phyloP scores from a whole-genome alignment of 1,140 invertebrate species.

The Macrosteles quadrilineatus region DNA sequence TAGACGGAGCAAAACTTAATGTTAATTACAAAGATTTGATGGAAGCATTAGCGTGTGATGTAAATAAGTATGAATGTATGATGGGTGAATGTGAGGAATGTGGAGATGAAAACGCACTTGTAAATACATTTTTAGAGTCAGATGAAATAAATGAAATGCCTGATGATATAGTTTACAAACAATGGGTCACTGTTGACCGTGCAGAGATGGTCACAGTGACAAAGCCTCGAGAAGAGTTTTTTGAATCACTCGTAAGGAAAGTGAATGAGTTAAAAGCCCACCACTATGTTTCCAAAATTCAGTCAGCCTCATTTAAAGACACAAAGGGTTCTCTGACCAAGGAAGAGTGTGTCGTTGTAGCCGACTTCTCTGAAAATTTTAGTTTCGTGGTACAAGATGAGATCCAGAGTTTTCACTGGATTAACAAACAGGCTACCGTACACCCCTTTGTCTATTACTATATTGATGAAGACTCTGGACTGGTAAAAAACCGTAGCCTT shows the following conservation, averaged over 20 bases:
- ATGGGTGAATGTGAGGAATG: conserved; percentile 23
- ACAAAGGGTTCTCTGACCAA: background rate
- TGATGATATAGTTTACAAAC: conserved; percentile 25
- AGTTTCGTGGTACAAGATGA: background rate
- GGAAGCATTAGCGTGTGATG: background rate
- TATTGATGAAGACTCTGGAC: conserved; percentile 5
- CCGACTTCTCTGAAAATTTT: conserved; percentile 29
- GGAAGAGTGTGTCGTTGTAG: conserved; percentile 6
- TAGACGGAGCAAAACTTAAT: conserved; percentile 20
- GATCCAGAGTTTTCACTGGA: no score
- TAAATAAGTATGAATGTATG: conserved; percentile 22
- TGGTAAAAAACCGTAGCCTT: conserved; percentile 16
- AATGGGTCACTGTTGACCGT: no score
- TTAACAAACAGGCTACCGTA: background rate
- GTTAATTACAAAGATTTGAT: conserved; percentile 28
- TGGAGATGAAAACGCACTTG: background rate
- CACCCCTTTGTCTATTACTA: conserved; percentile 20
- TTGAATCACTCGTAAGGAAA: conserved; percentile 9
- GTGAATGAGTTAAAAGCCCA: conserved; percentile 19
- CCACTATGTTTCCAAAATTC: conserved; percentile 12
- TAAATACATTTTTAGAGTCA: conserved; percentile 3
- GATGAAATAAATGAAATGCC: background rate
- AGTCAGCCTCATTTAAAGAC: background rate
- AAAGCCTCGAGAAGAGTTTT: conserved; percentile 22
- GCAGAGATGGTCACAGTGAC: conserved; percentile 10